These are phyloP conservation scores for Zaprionus taronus DNA, from an alignment of 1,140 invertebrate genomes.

Conservation along the genomic window DNA sequence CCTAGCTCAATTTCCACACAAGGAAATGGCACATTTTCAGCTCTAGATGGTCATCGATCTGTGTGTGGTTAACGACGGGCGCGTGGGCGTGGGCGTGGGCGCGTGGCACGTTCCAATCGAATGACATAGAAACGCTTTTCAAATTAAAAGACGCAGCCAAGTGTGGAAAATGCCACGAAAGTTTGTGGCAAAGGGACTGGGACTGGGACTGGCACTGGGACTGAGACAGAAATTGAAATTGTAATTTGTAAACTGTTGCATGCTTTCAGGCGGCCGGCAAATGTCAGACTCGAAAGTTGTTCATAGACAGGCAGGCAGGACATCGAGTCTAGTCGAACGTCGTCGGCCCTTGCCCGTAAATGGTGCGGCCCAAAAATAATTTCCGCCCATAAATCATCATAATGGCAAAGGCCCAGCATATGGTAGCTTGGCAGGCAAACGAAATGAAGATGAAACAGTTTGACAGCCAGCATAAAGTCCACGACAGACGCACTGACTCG, in stretches of 20 bases:
- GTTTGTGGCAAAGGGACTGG: conserved; percentile 45
- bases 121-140: conserved; percentile 61
- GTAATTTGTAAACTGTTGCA: conserved; percentile 64
- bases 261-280: conserved; percentile 42
- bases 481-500: conserved; percentile 6
- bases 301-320: conserved; percentile 3
- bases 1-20: conserved; percentile 25
- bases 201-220: neutral
- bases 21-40: conserved; percentile 49
- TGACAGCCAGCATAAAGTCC: conserved; percentile 57
- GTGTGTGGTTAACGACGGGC: neutral
- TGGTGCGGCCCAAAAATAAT: conserved; percentile 63
- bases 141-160: conserved; percentile 73
- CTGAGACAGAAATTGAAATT: conserved; percentile 45
- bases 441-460: conserved; percentile 76
- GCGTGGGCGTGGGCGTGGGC: conserved; percentile 13
- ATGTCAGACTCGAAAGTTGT: conserved; percentile 8
- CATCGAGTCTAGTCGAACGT: neutral
- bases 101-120: conserved; percentile 38
- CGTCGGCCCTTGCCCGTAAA: neutral
- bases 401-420: conserved; percentile 57
- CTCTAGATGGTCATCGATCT: conserved; percentile 52
- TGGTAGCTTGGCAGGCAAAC: conserved; percentile 41
- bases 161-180: conserved; percentile 59
- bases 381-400: conserved; percentile 80